Conservation (phyloP, 1,140 invertebrate species). For the Eumeta japonica region DNA sequence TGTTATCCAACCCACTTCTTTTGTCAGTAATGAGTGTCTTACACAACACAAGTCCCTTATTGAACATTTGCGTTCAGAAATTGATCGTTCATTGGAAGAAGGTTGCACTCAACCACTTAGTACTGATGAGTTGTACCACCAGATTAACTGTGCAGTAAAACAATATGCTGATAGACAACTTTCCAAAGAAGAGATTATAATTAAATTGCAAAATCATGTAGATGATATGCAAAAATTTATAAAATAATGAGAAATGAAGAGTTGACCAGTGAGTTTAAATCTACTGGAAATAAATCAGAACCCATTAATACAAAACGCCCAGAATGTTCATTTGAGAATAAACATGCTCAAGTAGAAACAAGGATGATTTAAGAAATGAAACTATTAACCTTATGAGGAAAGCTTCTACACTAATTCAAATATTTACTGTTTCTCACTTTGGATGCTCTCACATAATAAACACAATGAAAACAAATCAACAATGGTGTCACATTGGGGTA, state of each 20-base stretch:
- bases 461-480: constrained; percentile 69
- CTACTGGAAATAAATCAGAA: constrained; percentile 49
- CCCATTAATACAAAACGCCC: constrained; percentile 57
- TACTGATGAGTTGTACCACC: constrained; percentile 63
- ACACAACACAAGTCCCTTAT: constrained; percentile 81
- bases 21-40: constrained; percentile 13
- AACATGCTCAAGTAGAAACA: constrained; percentile 29
- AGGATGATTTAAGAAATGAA: constrained; percentile 45
- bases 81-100: constrained; percentile 70
- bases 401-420: constrained; percentile 83
- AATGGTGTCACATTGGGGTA: constrained; percentile 89
- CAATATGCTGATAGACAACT: constrained; percentile 92
- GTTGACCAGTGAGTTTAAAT: constrained; percentile 62
- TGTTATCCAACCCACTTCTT: constrained; percentile 21
- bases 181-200: constrained; percentile 83
- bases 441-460: constrained; percentile 92
- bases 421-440: constrained; percentile 90
- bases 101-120: constrained; percentile 65
- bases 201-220: constrained; percentile 95
- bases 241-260: constrained; percentile 86
- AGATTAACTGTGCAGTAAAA: constrained; percentile 65
- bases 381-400: constrained; percentile 87
- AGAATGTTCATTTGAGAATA: constrained; percentile 69
- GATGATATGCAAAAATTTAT: constrained; percentile 96
- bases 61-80: constrained; percentile 78